Evolutionary conservation across 2,797 vertebrate genomes (phyloP).

Genomic region (Catharus ustulatus): DNA sequence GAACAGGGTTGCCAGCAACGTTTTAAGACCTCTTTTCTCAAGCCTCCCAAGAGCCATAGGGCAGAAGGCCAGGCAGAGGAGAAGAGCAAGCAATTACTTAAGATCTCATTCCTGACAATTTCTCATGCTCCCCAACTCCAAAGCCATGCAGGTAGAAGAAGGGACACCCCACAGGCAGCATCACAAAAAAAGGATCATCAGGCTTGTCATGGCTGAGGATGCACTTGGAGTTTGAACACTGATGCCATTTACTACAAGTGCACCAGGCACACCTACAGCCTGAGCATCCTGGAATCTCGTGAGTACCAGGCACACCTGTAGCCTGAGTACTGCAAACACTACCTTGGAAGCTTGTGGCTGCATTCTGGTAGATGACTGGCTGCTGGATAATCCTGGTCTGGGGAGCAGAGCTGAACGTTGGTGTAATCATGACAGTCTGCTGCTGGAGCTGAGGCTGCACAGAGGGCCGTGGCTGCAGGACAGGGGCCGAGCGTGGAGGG

Average conservation of each 20-base stretch:
- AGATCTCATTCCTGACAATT: neutral
- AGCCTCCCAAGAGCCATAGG: neutral
- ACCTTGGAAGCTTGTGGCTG: conserved; percentile 91
- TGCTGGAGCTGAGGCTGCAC: conserved; percentile 88
- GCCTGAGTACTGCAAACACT: neutral
- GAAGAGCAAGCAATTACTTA: neutral
- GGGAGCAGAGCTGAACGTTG: conserved; percentile 81
- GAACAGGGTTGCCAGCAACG: neutral
- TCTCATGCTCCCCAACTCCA: neutral
- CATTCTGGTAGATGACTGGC: conserved; percentile 93
- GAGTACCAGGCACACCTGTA: neutral
- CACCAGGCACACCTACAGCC: neutral
- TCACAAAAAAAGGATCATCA: neutral
- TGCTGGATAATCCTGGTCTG: conserved; percentile 93
- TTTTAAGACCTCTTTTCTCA: neutral
- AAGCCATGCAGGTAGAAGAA: neutral
- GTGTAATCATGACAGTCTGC: conserved; percentile 92
- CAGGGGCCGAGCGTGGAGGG: conserved; percentile 64
- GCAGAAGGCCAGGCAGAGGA: neutral
- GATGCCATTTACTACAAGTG: fast-evolving
- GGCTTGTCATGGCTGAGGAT: too few relatives aligned
- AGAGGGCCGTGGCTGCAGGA: conserved; percentile 79
- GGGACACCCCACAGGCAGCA: neutral
- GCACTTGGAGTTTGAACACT: neutral
- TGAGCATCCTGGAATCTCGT: neutral